Percentiles rank a stretch among this genome's conserved stretches.
Evolutionary conservation across 2,113 vertebrate species (phyloP).

Genomic region (Corythornis madagascariensis): DNA sequence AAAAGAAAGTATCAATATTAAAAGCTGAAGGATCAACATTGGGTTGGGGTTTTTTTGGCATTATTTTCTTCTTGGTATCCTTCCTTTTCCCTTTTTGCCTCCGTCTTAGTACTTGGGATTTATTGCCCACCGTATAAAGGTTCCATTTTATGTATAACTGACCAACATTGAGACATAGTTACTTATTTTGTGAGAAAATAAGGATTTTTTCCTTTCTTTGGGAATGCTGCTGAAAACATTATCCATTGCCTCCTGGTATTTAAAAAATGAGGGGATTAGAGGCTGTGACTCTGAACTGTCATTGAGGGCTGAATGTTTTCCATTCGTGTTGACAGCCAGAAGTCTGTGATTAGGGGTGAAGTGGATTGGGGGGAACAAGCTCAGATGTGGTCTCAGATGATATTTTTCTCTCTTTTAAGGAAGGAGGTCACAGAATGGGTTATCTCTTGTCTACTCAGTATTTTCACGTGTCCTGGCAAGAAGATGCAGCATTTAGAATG

Average conservation of each 20-base stretch:
- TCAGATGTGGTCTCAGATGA: background rate
- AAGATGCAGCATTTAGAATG: background rate
- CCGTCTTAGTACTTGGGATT: background rate
- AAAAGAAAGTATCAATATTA: background rate
- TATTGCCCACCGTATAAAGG: background rate
- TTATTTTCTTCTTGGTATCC: background rate
- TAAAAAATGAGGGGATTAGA: background rate
- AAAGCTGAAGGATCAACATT: background rate
- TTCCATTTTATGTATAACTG: background rate
- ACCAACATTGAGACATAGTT: background rate
- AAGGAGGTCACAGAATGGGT: background rate
- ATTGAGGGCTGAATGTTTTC: background rate
- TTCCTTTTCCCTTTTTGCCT: background rate
- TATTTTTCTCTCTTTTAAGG: background rate
- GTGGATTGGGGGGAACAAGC: background rate
- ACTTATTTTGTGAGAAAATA: background rate
- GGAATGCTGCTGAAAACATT: background rate
- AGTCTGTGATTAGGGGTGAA: background rate
- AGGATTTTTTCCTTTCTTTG: background rate
- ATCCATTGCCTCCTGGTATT: background rate
- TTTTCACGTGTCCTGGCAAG: background rate
- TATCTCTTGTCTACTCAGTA: background rate
- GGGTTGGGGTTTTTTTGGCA: background rate
- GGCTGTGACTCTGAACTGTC: background rate
- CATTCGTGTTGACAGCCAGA: background rate